Evolutionary conservation across 2,888 invertebrate genomes (phyloP).

Genomic region (Reticulitermes lucifugus): DNA sequence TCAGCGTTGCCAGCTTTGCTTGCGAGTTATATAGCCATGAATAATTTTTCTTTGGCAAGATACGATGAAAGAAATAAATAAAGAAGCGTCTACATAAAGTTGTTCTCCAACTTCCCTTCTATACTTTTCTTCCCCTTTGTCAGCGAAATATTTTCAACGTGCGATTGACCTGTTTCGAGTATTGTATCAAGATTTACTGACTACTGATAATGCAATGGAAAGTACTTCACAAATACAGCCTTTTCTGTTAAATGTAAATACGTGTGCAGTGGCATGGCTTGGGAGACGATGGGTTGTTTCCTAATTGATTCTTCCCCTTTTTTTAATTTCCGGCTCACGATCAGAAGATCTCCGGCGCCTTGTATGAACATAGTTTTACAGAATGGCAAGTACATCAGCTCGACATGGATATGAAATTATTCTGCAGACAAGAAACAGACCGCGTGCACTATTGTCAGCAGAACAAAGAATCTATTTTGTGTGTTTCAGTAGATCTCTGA

Average conservation of each 20-base stretch:
- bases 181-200: not conserved
- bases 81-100: not conserved
- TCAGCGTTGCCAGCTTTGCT: slow-evolving; percentile 12
- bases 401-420: too few species aligned
- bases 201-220: not conserved
- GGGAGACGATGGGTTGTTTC: not conserved
- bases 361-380: too few species aligned
- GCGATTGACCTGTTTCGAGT: not conserved
- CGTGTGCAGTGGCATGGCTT: not conserved
- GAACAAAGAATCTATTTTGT: too few species aligned
- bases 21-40: slow-evolving; percentile 10
- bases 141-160: too few species aligned
- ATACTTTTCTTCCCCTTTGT: not conserved
- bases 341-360: too few species aligned
- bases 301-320: too few species aligned
- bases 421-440: too few species aligned
- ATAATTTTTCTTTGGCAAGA: slow-evolving; percentile 26
- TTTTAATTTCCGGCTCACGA: too few species aligned
- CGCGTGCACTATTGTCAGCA: too few species aligned
- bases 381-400: too few species aligned
- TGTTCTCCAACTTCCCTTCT: not conserved
- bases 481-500: too few species aligned
- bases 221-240: not conserved
- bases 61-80: not conserved
- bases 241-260: not conserved